Evolutionary conservation across 2,113 vertebrate species (phyloP).

Genomic region (Toxotes jaculatrix): DNA sequence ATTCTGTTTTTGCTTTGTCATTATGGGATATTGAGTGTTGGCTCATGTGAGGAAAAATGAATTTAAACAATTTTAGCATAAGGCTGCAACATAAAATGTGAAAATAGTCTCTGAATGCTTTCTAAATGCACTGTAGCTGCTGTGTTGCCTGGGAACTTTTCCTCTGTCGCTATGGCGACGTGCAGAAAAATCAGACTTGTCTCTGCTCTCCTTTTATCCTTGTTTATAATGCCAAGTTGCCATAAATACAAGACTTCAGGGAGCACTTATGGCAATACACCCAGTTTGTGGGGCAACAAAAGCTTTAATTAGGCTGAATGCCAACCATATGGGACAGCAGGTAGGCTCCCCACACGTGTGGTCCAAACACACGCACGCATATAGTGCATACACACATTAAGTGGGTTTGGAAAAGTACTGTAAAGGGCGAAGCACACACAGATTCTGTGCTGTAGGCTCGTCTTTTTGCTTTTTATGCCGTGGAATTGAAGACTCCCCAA

Average conservation of each 20-base stretch:
- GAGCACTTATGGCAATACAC: conserved; percentile 75
- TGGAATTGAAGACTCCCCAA: not conserved
- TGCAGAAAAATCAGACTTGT: conserved; percentile 65
- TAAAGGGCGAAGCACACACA: conserved; percentile 8
- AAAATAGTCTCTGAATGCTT: too few relatives aligned
- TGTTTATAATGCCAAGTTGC: conserved; percentile 82
- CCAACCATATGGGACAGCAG: conserved; percentile 80
- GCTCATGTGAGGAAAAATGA: too few relatives aligned
- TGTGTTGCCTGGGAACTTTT: conserved; percentile 70
- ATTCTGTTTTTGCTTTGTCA: too few relatives aligned
- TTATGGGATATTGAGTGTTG: too few relatives aligned
- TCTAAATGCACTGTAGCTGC: conserved; percentile 13
- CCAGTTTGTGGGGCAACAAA: conserved; percentile 76
- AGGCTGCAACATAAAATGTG: too few relatives aligned
- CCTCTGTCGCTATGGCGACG: conserved; percentile 69
- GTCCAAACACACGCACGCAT: conserved; percentile 47
- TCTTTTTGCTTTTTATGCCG: conserved; percentile 8
- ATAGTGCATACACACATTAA: conserved; percentile 33
- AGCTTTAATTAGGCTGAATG: conserved; percentile 80
- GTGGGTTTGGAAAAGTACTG: conserved; percentile 47
- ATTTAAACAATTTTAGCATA: too few relatives aligned
- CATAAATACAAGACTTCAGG: conserved; percentile 75
- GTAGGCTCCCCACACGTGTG: conserved; percentile 70
- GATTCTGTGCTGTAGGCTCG: conserved; percentile 18
- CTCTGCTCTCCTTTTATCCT: conserved; percentile 68